Evolutionary conservation across 2,113 vertebrate species (phyloP).

Genomic region (Mormoops blainvillei): DNA sequence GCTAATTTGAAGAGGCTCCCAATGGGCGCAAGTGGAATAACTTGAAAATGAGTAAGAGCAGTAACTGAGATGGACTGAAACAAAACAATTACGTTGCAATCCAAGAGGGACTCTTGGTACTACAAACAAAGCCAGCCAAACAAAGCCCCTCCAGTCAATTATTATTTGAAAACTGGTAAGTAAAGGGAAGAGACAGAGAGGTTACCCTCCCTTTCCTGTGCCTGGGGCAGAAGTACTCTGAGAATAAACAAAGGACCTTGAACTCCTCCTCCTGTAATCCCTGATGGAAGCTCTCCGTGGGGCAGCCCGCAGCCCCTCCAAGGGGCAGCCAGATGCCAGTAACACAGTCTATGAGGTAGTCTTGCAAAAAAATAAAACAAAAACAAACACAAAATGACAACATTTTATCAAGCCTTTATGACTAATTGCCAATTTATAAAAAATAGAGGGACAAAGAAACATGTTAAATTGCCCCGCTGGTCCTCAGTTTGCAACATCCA

Average conservation of each 20-base stretch:
- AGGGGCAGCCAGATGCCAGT: neutral
- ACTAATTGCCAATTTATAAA: neutral
- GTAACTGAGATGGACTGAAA: neutral
- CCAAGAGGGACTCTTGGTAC: neutral
- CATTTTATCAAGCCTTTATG: neutral
- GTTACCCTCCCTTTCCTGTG: neutral
- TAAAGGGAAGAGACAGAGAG: neutral
- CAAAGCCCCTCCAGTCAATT: neutral
- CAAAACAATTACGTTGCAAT: neutral
- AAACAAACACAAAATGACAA: neutral
- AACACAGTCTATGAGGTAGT: neutral
- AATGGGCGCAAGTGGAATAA: neutral
- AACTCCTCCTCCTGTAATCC: too few relatives aligned
- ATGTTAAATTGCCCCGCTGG: neutral
- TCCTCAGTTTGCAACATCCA: neutral
- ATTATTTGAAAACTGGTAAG: neutral
- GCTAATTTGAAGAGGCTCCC: neutral
- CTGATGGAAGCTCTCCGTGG: too few relatives aligned
- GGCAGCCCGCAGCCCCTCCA: neutral
- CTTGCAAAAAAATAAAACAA: neutral
- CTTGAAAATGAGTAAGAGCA: neutral
- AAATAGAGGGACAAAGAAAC: neutral
- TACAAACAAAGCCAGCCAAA: neutral
- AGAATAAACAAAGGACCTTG: too few relatives aligned
- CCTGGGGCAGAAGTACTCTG: too few relatives aligned